Evolutionary conservation across 2,888 invertebrate genomes (phyloP).

Genomic region (Cryptus armator): DNA sequence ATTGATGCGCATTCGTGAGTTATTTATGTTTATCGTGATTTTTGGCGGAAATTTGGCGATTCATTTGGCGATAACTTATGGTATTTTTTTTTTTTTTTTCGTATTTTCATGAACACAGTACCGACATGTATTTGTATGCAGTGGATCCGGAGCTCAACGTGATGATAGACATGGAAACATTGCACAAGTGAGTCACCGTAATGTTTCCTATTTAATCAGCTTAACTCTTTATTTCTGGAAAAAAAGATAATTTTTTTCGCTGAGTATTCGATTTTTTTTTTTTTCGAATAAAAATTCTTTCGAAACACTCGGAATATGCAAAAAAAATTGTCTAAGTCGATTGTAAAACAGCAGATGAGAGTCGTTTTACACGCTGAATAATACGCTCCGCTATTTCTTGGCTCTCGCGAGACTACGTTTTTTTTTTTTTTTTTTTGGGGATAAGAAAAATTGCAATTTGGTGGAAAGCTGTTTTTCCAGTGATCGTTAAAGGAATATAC

Average conservation of each 20-base stretch:
- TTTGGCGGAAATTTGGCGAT: background rate
- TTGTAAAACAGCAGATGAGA: no score
- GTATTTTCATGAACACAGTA: conserved; percentile 86
- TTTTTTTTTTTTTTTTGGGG: no score
- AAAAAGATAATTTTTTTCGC: background rate
- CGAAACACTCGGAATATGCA: no score
- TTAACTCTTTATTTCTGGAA: background rate
- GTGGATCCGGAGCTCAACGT: conserved; percentile 93
- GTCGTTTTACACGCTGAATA: no score
- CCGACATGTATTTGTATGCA: conserved; percentile 94
- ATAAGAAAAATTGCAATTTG: no score
- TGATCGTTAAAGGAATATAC: no score
- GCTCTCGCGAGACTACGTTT: no score
- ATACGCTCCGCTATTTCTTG: no score
- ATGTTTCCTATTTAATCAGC: background rate
- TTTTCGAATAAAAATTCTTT: no score
- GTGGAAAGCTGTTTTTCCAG: background rate
- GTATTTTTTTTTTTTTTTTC: conserved; percentile 70
- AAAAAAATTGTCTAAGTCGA: no score
- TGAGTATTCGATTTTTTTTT: no score
- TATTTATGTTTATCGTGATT: background rate
- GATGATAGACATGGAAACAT: conserved; percentile 92
- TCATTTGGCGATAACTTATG: background rate
- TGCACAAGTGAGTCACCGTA: conserved; percentile 89
- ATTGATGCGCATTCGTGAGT: conserved; percentile 90